Conservation (phyloP, 2,888 invertebrate genomes). For the Anarsia innoxiella region DNA sequence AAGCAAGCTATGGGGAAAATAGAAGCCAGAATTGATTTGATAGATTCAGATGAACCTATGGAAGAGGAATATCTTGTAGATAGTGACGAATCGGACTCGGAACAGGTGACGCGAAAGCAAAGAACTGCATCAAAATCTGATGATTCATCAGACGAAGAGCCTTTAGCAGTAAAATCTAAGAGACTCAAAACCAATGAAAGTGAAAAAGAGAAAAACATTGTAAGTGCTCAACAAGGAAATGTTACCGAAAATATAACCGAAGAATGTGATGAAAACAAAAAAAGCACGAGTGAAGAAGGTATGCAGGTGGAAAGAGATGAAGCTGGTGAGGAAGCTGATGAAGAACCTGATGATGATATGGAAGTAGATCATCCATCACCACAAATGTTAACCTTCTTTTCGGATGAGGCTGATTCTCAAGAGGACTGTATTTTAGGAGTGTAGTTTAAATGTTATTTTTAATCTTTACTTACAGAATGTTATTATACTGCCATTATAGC, state of each 20-base stretch:
- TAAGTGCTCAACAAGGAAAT: neutral
- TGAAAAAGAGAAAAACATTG: neutral
- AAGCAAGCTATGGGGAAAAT: constrained; percentile 17
- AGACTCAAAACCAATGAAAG: constrained; percentile 21
- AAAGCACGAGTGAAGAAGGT: neutral
- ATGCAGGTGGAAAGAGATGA: neutral
- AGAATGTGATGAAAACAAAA: neutral
- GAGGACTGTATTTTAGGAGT: constrained; percentile 1
- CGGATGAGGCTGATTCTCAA: neutral
- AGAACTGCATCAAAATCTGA: constrained; percentile 14
- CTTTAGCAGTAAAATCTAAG: constrained; percentile 42
- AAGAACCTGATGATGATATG: neutral
- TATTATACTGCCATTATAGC: no score
- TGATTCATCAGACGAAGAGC: constrained; percentile 56
- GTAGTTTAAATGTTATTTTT: no score
- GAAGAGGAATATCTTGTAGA: constrained; percentile 26
- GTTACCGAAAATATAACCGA: neutral
- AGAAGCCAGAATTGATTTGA: constrained; percentile 26
- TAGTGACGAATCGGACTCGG: constrained; percentile 16
- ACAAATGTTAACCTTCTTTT: neutral
- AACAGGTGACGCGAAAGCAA: neutral
- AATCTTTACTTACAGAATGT: no score
- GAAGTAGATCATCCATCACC: neutral
- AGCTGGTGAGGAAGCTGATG: neutral
- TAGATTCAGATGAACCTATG: constrained; percentile 31